Base-by-base conservation (phyloP, 2,797 vertebrate genomes). In the Schizopygopsis malacanthus region DNA sequence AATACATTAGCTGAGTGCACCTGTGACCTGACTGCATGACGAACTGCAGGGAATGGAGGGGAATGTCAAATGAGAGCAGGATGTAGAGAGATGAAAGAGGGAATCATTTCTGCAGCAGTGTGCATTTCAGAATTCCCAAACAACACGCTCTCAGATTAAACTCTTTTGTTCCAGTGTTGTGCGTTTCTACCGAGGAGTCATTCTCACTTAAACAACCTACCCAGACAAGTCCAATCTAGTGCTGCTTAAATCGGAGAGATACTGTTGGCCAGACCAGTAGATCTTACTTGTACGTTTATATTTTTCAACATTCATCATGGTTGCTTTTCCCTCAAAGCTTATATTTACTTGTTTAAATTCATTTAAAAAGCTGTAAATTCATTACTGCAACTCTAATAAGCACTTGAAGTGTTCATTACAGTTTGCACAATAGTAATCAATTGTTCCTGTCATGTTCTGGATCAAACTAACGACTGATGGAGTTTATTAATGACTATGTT, bases 1-100 rank as follows among this genome's bases (percentile, higher is more conserved):
- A 84, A 87, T 87, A 84, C 82, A 87, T 87, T 87, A 87, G 77
- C 39, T 75, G 69, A 39, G 71, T 56, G 70, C 75, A 84, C 54
- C 69, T 79, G 81, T 87, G 87, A 84, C 72, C 82, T 50, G 85
- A 84, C 85, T 84, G 37, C 85, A 47, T 77, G 81, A 82, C 18
- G 54, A 81, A 80, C 61, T 50, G 76, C 63, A 65, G 82, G 41
- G 85, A 67, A 56, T 72, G 79, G 85, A 87, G 39, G 41, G 73
- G 86, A 87, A 84, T 87, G 37, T 84, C 41, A 84, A 84, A 84
- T 81, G 82, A 87, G 82, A 84, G 50, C 41, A 70, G 45, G 18
- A 54, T 70, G 28, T 16, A 67, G 39, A 84, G 59, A 67, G 43
- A 83, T 83, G 22, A 83, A 76, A 59, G 45, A 28, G 59, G 65